phyloP scores from a whole-genome alignment of 2,113 vertebrate species.

The Oenanthe melanoleuca region DNA sequence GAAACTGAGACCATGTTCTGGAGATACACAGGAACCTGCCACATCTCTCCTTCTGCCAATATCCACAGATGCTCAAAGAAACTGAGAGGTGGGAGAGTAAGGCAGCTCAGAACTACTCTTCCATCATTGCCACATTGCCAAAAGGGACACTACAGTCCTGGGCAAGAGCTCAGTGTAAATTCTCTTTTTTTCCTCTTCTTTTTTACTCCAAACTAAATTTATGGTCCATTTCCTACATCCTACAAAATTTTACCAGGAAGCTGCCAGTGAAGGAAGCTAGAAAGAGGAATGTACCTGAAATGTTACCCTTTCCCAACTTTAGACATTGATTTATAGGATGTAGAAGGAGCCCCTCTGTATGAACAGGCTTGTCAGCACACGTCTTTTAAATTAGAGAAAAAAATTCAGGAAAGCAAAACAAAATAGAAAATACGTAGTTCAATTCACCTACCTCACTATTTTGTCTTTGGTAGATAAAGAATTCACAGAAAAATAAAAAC shows the following conservation, averaged over 20 bases:
- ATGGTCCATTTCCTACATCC: neutral
- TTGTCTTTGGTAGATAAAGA: neutral
- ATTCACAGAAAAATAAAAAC: neutral
- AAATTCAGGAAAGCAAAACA: neutral
- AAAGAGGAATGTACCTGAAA: neutral
- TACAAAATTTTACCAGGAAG: neutral
- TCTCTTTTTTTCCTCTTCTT: neutral
- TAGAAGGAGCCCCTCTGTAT: neutral
- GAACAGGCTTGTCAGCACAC: neutral
- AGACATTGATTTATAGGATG: neutral
- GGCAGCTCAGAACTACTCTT: neutral
- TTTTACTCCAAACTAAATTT: neutral
- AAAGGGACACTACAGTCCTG: neutral
- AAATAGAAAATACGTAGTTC: neutral
- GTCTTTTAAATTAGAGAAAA: neutral
- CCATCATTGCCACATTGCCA: neutral
- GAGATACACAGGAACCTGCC: neutral
- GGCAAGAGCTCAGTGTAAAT: fast-evolving
- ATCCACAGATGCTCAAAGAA: neutral
- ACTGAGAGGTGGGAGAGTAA: neutral
- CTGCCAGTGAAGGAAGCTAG: neutral
- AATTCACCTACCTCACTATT: neutral
- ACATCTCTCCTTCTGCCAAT: neutral
- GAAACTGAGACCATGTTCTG: neutral
- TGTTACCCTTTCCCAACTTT: neutral